phyloP scores from a whole-genome alignment of 2,797 vertebrate species.

The Oryzias sinensis region DNA sequence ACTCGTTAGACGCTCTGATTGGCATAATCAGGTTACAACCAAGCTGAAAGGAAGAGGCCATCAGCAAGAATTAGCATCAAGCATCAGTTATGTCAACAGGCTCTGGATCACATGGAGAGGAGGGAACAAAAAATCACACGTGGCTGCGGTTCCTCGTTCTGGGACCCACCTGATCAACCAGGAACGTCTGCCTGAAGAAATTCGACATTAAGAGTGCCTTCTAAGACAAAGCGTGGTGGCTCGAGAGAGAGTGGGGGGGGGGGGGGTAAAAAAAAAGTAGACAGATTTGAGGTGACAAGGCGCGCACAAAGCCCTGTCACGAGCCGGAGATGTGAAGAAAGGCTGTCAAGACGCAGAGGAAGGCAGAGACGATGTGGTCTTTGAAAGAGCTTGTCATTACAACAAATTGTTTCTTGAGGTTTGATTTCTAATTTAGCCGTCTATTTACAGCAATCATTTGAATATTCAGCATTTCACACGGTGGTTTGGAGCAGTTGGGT shows the following conservation, averaged over 20 bases:
- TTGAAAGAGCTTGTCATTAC: slow-evolving; percentile 71
- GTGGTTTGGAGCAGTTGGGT: slow-evolving; percentile 18
- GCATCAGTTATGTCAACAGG: slow-evolving; percentile 49
- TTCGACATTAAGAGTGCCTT: slow-evolving; percentile 31
- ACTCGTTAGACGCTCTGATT: slow-evolving; percentile 77
- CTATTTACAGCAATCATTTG: slow-evolving; percentile 63
- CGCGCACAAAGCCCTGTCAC: slow-evolving; percentile 65
- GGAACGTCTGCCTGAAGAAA: slow-evolving; percentile 42
- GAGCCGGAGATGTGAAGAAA: slow-evolving; percentile 65
- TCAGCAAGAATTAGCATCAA: slow-evolving; percentile 77
- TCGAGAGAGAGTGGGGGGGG: neutral
- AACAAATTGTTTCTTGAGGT: slow-evolving; percentile 64
- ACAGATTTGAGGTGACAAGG: slow-evolving; percentile 69
- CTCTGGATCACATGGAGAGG: slow-evolving; percentile 22
- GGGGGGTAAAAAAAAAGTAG: slow-evolving; percentile 40
- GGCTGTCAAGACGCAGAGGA: slow-evolving; percentile 57
- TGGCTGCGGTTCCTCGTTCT: slow-evolving; percentile 17
- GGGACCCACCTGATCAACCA: slow-evolving; percentile 43
- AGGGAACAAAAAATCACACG: slow-evolving; percentile 30
- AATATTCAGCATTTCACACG: slow-evolving; percentile 44
- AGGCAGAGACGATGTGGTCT: slow-evolving; percentile 52
- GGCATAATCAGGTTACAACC: slow-evolving; percentile 81
- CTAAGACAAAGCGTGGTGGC: slow-evolving; percentile 19
- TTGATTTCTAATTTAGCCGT: slow-evolving; percentile 68
- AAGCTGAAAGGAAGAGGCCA: slow-evolving; percentile 72